Conservation (phyloP, 2,888 invertebrate genomes). For the Eurois occulta region DNA sequence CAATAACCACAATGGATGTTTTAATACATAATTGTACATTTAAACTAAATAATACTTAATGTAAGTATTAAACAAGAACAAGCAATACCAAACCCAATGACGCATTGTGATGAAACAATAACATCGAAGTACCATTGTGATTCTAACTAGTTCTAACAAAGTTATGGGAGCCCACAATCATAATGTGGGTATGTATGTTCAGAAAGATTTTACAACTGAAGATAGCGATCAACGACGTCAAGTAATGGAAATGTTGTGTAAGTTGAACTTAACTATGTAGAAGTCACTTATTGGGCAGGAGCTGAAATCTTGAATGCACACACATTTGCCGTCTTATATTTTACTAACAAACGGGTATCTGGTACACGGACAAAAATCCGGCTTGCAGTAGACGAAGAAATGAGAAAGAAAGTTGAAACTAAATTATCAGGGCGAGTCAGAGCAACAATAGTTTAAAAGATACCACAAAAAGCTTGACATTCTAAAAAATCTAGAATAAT, state of each 20-base stretch:
- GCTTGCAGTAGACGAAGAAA: constrained; percentile 9
- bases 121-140: constrained; percentile 76
- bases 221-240: constrained; percentile 32
- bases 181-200: constrained; percentile 24
- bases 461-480: constrained; percentile 25
- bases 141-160: constrained; percentile 58
- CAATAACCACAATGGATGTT: constrained; percentile 44
- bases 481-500: constrained; percentile 42
- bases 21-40: constrained; percentile 17
- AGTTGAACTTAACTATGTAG: constrained; percentile 3
- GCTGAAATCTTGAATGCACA: constrained; percentile 4
- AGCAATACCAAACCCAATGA: constrained; percentile 33
- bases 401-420: constrained; percentile 20
- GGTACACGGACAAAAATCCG: neutral
- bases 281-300: constrained; percentile 2
- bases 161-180: constrained; percentile 28
- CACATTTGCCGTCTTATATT: neutral
- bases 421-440: constrained; percentile 35
- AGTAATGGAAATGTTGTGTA: constrained; percentile 43
- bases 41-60: constrained; percentile 11
- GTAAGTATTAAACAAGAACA: constrained; percentile 21
- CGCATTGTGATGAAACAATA: constrained; percentile 76
- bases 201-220: constrained; percentile 43
- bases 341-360: neutral
- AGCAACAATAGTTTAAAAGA: constrained; percentile 16